Conservation (phyloP, 1,140 invertebrate species). For the Conus ventricosus region DNA sequence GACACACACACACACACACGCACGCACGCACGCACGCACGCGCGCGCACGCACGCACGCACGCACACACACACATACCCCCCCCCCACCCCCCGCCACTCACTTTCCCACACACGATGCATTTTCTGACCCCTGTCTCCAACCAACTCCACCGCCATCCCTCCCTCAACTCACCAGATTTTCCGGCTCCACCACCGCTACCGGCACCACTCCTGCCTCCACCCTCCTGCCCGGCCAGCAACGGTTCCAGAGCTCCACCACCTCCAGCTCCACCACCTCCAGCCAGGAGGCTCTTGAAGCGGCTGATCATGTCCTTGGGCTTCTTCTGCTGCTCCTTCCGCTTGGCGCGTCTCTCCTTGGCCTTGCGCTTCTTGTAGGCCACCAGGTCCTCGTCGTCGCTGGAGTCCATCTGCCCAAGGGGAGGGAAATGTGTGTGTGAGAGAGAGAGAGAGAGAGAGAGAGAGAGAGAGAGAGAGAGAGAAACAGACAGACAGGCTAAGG, state of each 20-base stretch:
- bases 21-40: too few relatives aligned
- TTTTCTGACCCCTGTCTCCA: too few relatives aligned
- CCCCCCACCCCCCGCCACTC: too few relatives aligned
- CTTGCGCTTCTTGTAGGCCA: constrained; percentile 34
- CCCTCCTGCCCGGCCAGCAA: not conserved
- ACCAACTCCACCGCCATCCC: not conserved
- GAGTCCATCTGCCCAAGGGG: constrained; percentile 49
- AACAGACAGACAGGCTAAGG: too few relatives aligned
- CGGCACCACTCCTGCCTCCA: not conserved
- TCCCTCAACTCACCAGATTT: not conserved
- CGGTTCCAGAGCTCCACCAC: not conserved
- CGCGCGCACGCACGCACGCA: too few relatives aligned
- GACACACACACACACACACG: too few relatives aligned
- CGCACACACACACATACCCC: too few relatives aligned
- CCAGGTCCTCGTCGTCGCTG: constrained; percentile 58
- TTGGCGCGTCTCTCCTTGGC: constrained; percentile 30
- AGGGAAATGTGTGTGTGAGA: too few relatives aligned
- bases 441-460: too few relatives aligned
- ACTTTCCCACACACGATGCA: too few relatives aligned
- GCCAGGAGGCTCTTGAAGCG: not conserved
- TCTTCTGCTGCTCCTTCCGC: constrained; percentile 24
- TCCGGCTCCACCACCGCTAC: not conserved
- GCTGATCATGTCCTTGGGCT: constrained; percentile 8
- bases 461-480: too few relatives aligned
- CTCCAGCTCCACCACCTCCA: not conserved